Evolutionary conservation across 1,140 invertebrate species (phyloP), one percentile per base, ranked within the genome.

Genomic region (Adelges cooleyi): DNA sequence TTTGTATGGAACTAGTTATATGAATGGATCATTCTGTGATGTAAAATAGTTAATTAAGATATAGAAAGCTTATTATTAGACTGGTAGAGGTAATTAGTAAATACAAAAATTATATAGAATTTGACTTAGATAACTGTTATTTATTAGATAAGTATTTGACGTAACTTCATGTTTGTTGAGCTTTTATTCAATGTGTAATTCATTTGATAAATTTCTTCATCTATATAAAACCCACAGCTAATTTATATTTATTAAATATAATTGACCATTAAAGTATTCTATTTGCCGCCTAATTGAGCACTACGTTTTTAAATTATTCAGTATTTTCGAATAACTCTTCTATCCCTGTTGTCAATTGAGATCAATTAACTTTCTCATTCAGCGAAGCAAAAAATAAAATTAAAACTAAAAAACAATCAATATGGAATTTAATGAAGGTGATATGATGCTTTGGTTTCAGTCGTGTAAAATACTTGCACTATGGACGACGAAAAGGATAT

Each of bases 391-490:
- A 42, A 59, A 48, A 22, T 33, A 62, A 62, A 59, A 5, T 44
- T 27, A 62, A 46, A 33, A 62, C 27, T 46, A 27, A 42, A 42
- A 48, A 48, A 23, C 27, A 59, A 46, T 29, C 56, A 62, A 48
- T 46, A 62, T 46, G 56, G 56, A 62, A 62, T 46, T 62, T 62
- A 48, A 46, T 48, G 56, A 29, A 48, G 56, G 22, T 53, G n/a
- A 29, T 29, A 51, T 51, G 18, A 62, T 62, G 42, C 9, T 62
- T 62, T 62, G 40, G 56, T 62, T 62, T 62, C 56, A 62, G 56
- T 62, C 56, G 40, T 46, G 10, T 62, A 62, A 62, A 11, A 62
- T 46, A 62, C 56, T 29, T 62, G 44, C 27, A 48, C 17, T 48
- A 62, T 62, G 56, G 56, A 62, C 56, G 33, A 48, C 5, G 42